Conservation (phyloP, 2,797 vertebrate species). For the Myotis findleyi region DNA sequence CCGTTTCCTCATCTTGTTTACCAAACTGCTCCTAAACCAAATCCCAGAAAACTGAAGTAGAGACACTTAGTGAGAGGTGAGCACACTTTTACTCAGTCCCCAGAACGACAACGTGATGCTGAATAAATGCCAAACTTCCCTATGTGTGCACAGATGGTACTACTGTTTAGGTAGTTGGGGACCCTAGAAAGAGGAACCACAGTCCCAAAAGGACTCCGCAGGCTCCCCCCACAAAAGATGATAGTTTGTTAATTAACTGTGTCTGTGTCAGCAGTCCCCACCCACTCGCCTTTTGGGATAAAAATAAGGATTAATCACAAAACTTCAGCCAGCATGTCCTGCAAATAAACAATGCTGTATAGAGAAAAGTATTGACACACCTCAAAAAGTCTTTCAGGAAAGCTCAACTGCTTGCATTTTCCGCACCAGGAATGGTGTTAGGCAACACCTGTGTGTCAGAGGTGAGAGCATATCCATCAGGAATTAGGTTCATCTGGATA, state of each 20-base stretch:
- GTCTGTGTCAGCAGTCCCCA: too few species aligned
- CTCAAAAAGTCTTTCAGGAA: not conserved
- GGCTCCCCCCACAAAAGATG: rapidly evolving
- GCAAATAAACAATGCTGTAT: not conserved
- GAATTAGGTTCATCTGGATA: not conserved
- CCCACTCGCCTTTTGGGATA: rapidly evolving
- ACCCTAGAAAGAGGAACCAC: not conserved
- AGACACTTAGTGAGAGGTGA: not conserved
- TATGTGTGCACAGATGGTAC: too few species aligned
- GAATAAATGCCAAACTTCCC: not conserved
- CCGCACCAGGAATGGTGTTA: not conserved
- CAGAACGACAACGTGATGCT: not conserved
- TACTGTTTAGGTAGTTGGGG: not conserved
- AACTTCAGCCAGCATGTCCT: not conserved
- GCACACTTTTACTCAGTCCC: not conserved
- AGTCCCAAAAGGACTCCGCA: not conserved
- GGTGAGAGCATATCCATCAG: not conserved
- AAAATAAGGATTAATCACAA: not conserved
- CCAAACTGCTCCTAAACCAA: not conserved
- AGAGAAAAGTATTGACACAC: not conserved
- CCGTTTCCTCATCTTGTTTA: not conserved
- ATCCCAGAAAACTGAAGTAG: not conserved
- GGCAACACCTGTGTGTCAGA: not conserved
- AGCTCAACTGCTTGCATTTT: not conserved
- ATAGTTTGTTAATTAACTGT: not conserved